phyloP scores from a whole-genome alignment of 2,113 vertebrate species.

The Ursus arctos region DNA sequence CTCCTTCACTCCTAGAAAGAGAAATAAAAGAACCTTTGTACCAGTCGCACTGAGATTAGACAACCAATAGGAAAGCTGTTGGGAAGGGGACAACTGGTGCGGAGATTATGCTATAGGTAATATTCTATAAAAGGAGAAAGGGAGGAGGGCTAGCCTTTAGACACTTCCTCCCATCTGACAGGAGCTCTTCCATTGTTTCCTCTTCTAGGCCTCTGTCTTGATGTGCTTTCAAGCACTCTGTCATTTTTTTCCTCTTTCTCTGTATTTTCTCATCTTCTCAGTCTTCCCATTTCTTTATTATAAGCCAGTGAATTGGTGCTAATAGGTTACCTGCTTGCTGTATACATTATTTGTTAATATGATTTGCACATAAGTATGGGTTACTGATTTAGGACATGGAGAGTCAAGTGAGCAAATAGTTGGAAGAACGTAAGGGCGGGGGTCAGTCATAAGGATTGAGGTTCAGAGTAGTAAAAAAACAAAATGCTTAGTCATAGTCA shows the following conservation, averaged over 20 bases:
- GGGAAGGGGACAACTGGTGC: neutral
- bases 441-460: neutral
- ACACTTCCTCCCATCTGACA: neutral
- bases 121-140: neutral
- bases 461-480: neutral
- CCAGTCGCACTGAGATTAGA: neutral
- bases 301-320: neutral
- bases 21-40: neutral
- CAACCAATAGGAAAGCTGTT: neutral
- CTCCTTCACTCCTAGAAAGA: neutral
- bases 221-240: neutral
- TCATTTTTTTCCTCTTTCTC: neutral
- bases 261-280: neutral
- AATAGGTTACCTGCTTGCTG: neutral
- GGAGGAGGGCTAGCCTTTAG: neutral
- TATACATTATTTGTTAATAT: neutral
- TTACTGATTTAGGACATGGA: neutral
- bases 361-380: neutral
- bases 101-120: neutral
- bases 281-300: neutral
- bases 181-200: neutral
- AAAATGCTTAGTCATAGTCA: neutral
- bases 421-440: neutral
- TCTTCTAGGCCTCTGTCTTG: neutral
- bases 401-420: neutral